A percentile compares a stretch with the other conserved stretches of the same genome.
Conservation (phyloP, 2,888 invertebrate species). For the Unio pictorum region DNA sequence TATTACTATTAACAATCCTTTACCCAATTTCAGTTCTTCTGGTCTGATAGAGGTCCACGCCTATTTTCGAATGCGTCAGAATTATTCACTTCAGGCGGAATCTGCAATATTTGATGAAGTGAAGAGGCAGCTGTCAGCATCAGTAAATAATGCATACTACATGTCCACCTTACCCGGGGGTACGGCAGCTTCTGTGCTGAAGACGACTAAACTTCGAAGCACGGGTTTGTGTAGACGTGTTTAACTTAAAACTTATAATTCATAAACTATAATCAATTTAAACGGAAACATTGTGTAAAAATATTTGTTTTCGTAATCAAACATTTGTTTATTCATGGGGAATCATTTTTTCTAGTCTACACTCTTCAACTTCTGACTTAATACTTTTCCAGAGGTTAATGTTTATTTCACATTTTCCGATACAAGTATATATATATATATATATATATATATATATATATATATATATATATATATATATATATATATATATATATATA, state of each 20-base stretch:
- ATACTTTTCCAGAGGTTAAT: too few relatives aligned
- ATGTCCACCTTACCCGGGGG: constrained; percentile 39
- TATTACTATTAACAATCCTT: neutral
- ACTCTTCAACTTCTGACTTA: too few relatives aligned
- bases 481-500: too few relatives aligned
- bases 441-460: too few relatives aligned
- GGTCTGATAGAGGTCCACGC: constrained; percentile 45
- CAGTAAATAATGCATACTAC: constrained; percentile 30
- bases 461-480: too few relatives aligned
- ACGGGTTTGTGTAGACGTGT: constrained; percentile 35
- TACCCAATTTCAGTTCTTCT: constrained; percentile 20
- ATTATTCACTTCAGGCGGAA: constrained; percentile 32
- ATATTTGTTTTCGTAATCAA: too few relatives aligned
- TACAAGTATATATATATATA: too few relatives aligned
- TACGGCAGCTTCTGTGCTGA: constrained; percentile 34
- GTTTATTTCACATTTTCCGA: too few relatives aligned
- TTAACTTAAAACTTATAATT: neutral
- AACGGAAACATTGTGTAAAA: too few relatives aligned
- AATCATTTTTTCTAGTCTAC: too few relatives aligned
- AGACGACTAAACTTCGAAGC: constrained; percentile 46
- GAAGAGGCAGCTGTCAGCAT: constrained; percentile 25
- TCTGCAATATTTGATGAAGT: constrained; percentile 31
- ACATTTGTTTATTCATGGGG: too few relatives aligned
- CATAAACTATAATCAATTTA: neutral
- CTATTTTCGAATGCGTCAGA: constrained; percentile 34